Conservation (phyloP, 2,113 vertebrate species). For the Indicator indicator region DNA sequence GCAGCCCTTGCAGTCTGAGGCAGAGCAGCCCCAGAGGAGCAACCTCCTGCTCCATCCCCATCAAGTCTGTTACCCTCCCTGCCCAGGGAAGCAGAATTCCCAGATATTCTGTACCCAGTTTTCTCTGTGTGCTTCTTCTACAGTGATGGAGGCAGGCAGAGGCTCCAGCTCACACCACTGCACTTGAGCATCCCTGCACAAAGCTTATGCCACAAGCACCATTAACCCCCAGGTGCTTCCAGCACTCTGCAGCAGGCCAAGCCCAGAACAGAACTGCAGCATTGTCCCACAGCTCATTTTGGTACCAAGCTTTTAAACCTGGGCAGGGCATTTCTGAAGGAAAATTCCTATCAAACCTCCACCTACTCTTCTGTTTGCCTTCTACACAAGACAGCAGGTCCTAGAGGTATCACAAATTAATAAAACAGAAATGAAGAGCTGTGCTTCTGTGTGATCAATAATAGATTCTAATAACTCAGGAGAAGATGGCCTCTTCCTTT, state of each 20-base stretch:
- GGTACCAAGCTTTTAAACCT: neutral
- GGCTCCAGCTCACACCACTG: neutral
- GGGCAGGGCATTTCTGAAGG: neutral
- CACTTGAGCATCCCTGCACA: neutral
- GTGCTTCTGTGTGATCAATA: slow-evolving; percentile 50
- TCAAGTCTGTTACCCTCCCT: neutral
- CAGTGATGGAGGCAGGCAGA: neutral
- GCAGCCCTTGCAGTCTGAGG: neutral
- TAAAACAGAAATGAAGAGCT: slow-evolving; percentile 38
- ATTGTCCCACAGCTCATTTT: rapidly evolving
- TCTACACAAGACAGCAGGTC: neutral
- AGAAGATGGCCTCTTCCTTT: slow-evolving; percentile 58
- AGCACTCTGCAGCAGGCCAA: neutral
- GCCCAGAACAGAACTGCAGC: neutral
- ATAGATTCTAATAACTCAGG: slow-evolving; percentile 38
- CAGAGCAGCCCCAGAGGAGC: neutral
- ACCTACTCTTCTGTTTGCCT: neutral
- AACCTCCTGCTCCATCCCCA: neutral
- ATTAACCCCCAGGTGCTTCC: neutral
- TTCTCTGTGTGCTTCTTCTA: neutral
- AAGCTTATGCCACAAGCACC: neutral
- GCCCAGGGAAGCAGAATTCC: neutral
- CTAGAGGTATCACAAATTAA: neutral
- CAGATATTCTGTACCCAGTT: neutral
- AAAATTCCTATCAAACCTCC: neutral